Percentiles rank a stretch among this genome's conserved stretches.
Conservation (phyloP, 1,140 invertebrate species). For the Dreissena rostriformis region DNA sequence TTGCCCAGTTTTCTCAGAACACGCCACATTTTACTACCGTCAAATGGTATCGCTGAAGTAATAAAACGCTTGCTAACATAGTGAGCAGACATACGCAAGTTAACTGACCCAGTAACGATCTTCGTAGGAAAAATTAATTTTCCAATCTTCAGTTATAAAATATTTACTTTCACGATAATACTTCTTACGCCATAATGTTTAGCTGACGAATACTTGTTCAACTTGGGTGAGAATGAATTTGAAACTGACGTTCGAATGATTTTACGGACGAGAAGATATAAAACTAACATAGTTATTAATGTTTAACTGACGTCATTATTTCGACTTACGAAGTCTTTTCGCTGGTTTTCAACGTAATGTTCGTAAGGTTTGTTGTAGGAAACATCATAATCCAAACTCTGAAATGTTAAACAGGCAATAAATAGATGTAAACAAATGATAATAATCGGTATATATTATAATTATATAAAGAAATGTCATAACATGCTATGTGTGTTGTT, state of each 20-base stretch:
- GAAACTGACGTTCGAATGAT: not conserved
- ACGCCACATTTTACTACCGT: too few relatives aligned
- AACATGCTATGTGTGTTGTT: too few relatives aligned
- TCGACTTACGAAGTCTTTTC: slow-evolving; percentile 57
- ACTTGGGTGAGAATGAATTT: not conserved
- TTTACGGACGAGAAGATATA: not conserved
- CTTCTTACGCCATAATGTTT: not conserved
- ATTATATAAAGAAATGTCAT: too few relatives aligned
- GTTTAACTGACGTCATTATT: not conserved
- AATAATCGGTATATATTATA: too few relatives aligned
- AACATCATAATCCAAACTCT: slow-evolving; percentile 68
- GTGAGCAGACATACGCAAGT: too few relatives aligned
- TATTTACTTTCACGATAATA: not conserved
- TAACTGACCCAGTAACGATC: too few relatives aligned
- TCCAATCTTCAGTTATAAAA: not conserved
- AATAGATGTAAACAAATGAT: not conserved
- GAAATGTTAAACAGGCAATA: slow-evolving; percentile 6
- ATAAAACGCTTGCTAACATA: too few relatives aligned
- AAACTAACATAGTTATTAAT: not conserved
- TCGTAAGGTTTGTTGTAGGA: slow-evolving; percentile 66
- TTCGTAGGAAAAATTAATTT: too few relatives aligned
- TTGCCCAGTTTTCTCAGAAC: too few relatives aligned
- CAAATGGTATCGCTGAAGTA: too few relatives aligned
- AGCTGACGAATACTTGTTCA: not conserved
- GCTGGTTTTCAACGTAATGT: slow-evolving; percentile 40